These are phyloP conservation scores for Amblyornis subalaris DNA, from an alignment of 2,113 vertebrate species.

Conservation along the genomic window DNA sequence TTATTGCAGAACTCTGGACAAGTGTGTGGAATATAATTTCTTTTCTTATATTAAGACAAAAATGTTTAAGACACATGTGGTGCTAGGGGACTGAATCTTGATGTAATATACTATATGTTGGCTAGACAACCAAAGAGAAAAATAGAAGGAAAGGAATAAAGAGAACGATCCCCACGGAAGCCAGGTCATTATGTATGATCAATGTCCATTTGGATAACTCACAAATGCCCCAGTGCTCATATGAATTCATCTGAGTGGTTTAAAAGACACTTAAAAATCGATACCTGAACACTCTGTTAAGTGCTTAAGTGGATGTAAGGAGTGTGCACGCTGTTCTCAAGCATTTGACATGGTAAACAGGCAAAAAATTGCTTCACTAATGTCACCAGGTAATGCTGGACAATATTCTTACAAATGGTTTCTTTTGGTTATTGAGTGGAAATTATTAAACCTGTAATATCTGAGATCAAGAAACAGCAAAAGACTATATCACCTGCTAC, in stretches of 20 bases:
- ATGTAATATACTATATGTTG: neutral
- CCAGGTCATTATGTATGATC: conserved; percentile 11
- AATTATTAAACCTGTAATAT: neutral
- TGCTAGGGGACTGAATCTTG: neutral
- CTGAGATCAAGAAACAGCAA: neutral
- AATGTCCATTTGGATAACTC: conserved; percentile 26
- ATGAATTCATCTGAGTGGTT: conserved; percentile 22
- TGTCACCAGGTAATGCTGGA: neutral
- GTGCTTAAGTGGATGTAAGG: conserved; percentile 37
- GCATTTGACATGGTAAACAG: neutral
- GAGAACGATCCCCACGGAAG: neutral
- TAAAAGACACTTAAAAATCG: conserved; percentile 27
- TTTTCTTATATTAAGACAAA: neutral
- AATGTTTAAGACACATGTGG: neutral
- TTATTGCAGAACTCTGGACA: neutral
- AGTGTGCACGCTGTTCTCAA: neutral
- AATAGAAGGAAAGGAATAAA: neutral
- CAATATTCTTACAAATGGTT: neutral
- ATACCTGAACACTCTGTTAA: conserved; percentile 40
- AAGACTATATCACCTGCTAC: neutral
- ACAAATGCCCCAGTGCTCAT: neutral
- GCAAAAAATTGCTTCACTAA: neutral
- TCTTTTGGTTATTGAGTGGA: neutral
- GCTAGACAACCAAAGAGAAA: neutral
- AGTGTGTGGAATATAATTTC: neutral